Evolutionary conservation across 2,797 vertebrate genomes (phyloP).

Genomic region (Galago senegalensis): DNA sequence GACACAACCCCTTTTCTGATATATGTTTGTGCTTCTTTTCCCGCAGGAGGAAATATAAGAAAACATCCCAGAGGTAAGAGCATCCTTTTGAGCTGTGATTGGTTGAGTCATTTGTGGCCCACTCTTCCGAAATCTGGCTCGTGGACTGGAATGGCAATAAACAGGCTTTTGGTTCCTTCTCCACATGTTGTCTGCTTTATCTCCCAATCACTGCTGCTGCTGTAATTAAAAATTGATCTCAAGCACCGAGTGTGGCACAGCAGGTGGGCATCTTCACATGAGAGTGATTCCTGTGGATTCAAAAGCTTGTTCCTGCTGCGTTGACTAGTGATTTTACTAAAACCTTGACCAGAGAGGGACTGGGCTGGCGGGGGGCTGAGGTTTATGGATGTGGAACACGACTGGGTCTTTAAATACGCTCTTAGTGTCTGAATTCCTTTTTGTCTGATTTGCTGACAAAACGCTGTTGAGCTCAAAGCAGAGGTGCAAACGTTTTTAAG

Average conservation of each 20-base stretch:
- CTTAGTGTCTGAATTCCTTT: slow-evolving; percentile 2
- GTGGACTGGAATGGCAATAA: slow-evolving; percentile 67
- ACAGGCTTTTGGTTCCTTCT: slow-evolving; percentile 58
- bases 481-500: neutral
- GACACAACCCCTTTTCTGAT: slow-evolving; percentile 71
- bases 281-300: slow-evolving; percentile 59
- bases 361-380: neutral
- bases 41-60: slow-evolving; percentile 99
- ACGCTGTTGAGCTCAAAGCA: neutral
- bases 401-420: neutral
- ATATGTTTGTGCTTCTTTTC: slow-evolving; percentile 89
- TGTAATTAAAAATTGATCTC: slow-evolving; percentile 73
- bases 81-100: slow-evolving; percentile 65
- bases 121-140: neutral
- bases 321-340: slow-evolving; percentile 49
- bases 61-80: slow-evolving; percentile 99
- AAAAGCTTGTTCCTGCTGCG: slow-evolving; percentile 35
- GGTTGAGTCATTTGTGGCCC: neutral
- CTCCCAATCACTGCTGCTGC: neutral
- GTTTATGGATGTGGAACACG: neutral
- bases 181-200: slow-evolving; percentile 69
- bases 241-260: neutral
- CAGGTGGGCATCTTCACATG: slow-evolving; percentile 26
- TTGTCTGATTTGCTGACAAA: neutral
- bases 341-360: slow-evolving; percentile 33